These are phyloP conservation scores for Drosophila navojoa DNA, from an alignment of 1,140 invertebrate species.

Conservation along the genomic window DNA sequence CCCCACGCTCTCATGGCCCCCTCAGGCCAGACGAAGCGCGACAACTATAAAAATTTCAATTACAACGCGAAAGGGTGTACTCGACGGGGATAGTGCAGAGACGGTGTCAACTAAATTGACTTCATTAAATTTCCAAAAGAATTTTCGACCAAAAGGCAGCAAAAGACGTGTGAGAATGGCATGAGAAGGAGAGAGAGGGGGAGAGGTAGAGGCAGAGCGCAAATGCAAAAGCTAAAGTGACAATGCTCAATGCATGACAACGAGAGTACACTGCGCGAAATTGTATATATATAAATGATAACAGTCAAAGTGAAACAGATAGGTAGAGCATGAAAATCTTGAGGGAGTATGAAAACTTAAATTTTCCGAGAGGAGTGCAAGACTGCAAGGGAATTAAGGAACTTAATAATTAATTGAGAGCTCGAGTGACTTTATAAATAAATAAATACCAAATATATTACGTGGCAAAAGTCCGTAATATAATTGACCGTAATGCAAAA, in stretches of 20 bases:
- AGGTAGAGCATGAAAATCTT: too few relatives aligned
- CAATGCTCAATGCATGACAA: background rate
- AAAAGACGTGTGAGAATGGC: slow-evolving; percentile 49
- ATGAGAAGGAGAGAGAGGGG: too few relatives aligned
- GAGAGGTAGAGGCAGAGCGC: background rate
- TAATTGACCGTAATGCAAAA: too few relatives aligned
- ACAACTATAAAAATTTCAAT: slow-evolving; percentile 83
- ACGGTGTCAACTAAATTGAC: slow-evolving; percentile 56
- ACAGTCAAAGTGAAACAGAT: background rate
- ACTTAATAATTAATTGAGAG: too few relatives aligned
- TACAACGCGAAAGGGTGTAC: slow-evolving; percentile 48
- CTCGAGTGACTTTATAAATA: too few relatives aligned
- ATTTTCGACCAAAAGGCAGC: slow-evolving; percentile 56
- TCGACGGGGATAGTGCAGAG: background rate
- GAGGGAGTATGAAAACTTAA: too few relatives aligned
- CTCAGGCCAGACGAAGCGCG: slow-evolving; percentile 49
- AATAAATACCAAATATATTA: too few relatives aligned
- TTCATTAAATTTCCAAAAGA: slow-evolving; percentile 76
- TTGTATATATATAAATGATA: too few relatives aligned
- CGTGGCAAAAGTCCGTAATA: too few relatives aligned
- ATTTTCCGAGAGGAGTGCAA: too few relatives aligned
- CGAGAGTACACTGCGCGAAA: too few relatives aligned
- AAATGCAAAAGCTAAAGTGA: background rate
- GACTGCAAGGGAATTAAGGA: too few relatives aligned
- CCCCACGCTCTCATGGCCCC: slow-evolving; percentile 7